These are phyloP conservation scores for Parasteatoda lunata DNA, from an alignment of 2,888 invertebrate genomes.

Conservation along the genomic window DNA sequence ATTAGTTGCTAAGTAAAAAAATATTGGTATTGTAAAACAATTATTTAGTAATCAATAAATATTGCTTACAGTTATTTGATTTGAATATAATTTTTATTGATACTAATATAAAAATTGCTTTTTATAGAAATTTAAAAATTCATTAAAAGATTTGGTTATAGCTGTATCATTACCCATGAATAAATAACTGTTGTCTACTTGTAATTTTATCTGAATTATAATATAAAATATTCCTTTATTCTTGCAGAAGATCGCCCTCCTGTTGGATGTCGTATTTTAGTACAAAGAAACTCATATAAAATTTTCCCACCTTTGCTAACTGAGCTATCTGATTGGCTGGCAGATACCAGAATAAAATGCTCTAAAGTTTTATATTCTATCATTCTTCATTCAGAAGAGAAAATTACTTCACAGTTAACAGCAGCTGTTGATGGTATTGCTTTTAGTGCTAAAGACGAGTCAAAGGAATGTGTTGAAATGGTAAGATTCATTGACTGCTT, in stretches of 20 bases:
- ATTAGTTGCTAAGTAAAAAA: too few relatives aligned
- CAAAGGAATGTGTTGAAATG: constrained; percentile 78
- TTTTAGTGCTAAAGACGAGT: constrained; percentile 82
- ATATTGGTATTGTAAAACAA: too few relatives aligned
- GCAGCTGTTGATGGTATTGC: constrained; percentile 79
- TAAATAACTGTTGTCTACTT: too few relatives aligned
- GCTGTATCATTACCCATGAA: too few relatives aligned
- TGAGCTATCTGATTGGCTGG: constrained; percentile 87
- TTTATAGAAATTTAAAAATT: too few relatives aligned
- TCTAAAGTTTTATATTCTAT: constrained; percentile 84
- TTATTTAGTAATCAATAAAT: too few relatives aligned
- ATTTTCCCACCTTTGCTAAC: constrained; percentile 82
- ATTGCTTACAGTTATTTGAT: too few relatives aligned
- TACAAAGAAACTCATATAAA: constrained; percentile 84
- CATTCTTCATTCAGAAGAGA: constrained; percentile 83
- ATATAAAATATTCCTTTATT: too few relatives aligned
- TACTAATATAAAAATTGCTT: too few relatives aligned
- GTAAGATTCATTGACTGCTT: constrained; percentile 70
- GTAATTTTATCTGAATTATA: too few relatives aligned
- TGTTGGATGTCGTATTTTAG: constrained; percentile 87
- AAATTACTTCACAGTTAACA: constrained; percentile 82
- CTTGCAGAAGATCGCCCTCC: constrained; percentile 83
- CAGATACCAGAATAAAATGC: constrained; percentile 81
- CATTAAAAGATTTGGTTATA: too few relatives aligned
- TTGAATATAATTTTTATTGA: too few relatives aligned